phyloP scores from a whole-genome alignment of 1,140 invertebrate species.

The Potamilus streckersoni region DNA sequence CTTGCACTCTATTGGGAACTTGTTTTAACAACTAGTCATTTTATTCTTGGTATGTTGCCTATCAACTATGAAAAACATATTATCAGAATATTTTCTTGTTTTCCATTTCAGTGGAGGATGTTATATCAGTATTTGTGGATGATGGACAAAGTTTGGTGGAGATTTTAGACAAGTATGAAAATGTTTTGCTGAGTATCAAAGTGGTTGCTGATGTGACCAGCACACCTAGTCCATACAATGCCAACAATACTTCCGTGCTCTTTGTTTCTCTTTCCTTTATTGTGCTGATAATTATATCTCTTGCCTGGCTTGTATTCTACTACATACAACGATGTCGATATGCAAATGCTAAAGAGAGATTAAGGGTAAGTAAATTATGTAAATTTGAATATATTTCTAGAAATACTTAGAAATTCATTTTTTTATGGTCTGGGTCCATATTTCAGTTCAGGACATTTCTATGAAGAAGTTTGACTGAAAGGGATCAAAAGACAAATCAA shows the following conservation, averaged over 20 bases:
- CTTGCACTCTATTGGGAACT: too few relatives aligned
- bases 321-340: conserved; percentile 93
- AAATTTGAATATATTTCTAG: not conserved
- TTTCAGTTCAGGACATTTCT: too few relatives aligned
- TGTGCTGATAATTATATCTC: conserved; percentile 91
- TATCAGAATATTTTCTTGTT: not conserved
- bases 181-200: conserved; percentile 77
- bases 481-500: too few relatives aligned
- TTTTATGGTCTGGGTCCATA: too few relatives aligned
- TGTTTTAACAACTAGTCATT: too few relatives aligned
- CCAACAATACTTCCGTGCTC: conserved; percentile 77
- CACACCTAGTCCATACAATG: not conserved
- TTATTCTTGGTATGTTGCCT: too few relatives aligned
- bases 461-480: too few relatives aligned
- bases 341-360: conserved; percentile 86
- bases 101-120: conserved; percentile 70
- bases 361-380: conserved; percentile 76
- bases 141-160: conserved; percentile 79
- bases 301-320: conserved; percentile 95
- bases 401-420: too few relatives aligned
- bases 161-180: conserved; percentile 76
- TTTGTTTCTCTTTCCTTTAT: conserved; percentile 96
- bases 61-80: too few relatives aligned
- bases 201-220: conserved; percentile 53
- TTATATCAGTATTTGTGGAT: conserved; percentile 82